Percentiles rank a stretch among this genome's conserved stretches.
phyloP scores from a whole-genome alignment of 2,113 vertebrate species.

The Falcunculus frontatus region DNA sequence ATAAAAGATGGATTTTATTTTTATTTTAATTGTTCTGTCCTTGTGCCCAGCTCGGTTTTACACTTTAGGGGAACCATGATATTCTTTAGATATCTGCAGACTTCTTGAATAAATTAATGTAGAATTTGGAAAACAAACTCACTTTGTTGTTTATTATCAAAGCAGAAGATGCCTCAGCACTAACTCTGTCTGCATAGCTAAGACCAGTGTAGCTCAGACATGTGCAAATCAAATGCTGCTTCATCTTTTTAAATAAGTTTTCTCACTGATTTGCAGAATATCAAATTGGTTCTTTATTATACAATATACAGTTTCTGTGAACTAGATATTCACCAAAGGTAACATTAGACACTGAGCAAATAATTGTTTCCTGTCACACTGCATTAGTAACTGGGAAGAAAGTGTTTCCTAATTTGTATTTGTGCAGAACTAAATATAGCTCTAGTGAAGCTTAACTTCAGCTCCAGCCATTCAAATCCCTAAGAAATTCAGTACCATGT shows the following conservation, averaged over 20 bases:
- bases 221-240: constrained; percentile 9
- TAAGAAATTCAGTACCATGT: neutral
- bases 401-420: constrained; percentile 33
- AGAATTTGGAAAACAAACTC: neutral
- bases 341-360: constrained; percentile 39
- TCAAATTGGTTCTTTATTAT: neutral
- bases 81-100: neutral
- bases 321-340: constrained; percentile 34
- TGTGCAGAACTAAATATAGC: constrained; percentile 42
- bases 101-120: constrained; percentile 9
- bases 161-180: neutral
- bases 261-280: neutral
- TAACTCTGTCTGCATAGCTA: neutral
- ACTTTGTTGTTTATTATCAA: constrained; percentile 4
- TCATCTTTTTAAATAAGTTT: neutral
- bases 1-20: neutral
- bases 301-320: neutral
- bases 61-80: neutral
- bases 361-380: constrained; percentile 55
- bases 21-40: constrained; percentile 21
- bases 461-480: neutral
- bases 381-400: constrained; percentile 35
- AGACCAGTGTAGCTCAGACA: neutral
- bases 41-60: neutral
- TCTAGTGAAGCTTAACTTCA: constrained; percentile 2